Evolutionary conservation across 2,888 invertebrate genomes (phyloP).

Genomic region (Trissolcus japonicus): DNA sequence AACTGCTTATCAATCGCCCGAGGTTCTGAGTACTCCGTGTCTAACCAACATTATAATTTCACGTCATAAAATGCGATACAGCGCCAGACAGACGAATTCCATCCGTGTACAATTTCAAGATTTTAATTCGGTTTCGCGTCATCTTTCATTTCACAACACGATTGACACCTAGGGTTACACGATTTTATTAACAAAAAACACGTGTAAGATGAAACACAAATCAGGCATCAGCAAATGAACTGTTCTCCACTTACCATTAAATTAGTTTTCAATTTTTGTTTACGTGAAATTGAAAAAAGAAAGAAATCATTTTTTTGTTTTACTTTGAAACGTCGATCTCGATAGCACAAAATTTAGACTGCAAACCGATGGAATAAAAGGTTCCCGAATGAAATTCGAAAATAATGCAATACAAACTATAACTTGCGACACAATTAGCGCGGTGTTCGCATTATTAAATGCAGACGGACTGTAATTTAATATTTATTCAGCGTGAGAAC

Average conservation of each 20-base stretch:
- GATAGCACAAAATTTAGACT: neutral
- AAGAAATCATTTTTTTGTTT: too few relatives aligned
- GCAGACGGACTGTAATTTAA: neutral
- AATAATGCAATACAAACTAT: neutral
- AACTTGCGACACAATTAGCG: conserved; percentile 1
- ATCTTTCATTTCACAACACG: too few relatives aligned
- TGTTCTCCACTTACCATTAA: too few relatives aligned
- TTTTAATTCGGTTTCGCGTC: too few relatives aligned
- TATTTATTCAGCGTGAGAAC: neutral
- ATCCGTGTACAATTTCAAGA: too few relatives aligned
- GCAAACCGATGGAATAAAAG: neutral
- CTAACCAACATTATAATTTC: conserved; percentile 36
- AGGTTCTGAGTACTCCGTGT: conserved; percentile 18
- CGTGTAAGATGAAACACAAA: too few relatives aligned
- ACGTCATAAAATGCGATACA: conserved; percentile 30
- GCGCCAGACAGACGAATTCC: too few relatives aligned
- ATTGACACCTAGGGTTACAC: too few relatives aligned
- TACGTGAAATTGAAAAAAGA: too few relatives aligned
- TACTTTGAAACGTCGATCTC: neutral
- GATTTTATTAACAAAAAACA: too few relatives aligned
- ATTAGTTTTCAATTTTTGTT: too few relatives aligned
- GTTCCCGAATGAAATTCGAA: neutral
- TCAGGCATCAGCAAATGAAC: too few relatives aligned
- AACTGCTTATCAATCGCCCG: conserved; percentile 39
- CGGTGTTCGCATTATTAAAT: neutral